Evolutionary conservation across 2,888 invertebrate genomes (phyloP).

Genomic region (Chrysotoxum bicinctum): DNA sequence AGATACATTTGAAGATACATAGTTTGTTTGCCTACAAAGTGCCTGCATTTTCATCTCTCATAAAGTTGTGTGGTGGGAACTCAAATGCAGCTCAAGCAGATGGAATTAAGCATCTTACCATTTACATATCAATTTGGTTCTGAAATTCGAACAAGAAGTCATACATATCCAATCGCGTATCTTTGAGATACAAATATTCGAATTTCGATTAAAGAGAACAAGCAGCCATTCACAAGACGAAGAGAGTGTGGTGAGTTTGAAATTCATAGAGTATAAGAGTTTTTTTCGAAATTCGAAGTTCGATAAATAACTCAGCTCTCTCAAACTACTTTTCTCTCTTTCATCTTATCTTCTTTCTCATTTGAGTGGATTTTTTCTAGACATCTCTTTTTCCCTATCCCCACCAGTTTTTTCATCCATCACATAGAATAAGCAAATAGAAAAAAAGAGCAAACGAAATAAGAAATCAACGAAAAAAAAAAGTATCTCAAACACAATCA

Average conservation of each 20-base stretch:
- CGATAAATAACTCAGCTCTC: background rate
- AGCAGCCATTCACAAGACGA: background rate
- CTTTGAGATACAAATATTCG: constrained; percentile 29
- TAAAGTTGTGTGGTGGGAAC: constrained; percentile 3
- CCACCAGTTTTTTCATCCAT: constrained; percentile 7
- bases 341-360: constrained; percentile 20
- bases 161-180: background rate
- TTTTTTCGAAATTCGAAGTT: constrained; percentile 32
- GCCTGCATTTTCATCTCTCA: background rate
- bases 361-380: constrained; percentile 47
- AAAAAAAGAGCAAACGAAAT: constrained; percentile 8
- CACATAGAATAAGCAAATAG: background rate
- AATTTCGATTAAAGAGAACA: constrained; percentile 42
- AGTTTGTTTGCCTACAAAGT: background rate
- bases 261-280: constrained; percentile 44
- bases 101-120: constrained; percentile 40
- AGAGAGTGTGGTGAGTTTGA: constrained; percentile 67
- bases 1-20: no score
- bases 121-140: constrained; percentile 57
- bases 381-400: constrained; percentile 31
- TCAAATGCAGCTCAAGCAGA: background rate
- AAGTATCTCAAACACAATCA: constrained; percentile 49
- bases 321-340: constrained; percentile 25
- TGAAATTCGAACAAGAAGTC: constrained; percentile 1
- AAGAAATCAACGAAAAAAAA: background rate